These are phyloP conservation scores for Leptobrachium leishanense DNA, from an alignment of 2,113 vertebrate genomes.

Conservation along the genomic window DNA sequence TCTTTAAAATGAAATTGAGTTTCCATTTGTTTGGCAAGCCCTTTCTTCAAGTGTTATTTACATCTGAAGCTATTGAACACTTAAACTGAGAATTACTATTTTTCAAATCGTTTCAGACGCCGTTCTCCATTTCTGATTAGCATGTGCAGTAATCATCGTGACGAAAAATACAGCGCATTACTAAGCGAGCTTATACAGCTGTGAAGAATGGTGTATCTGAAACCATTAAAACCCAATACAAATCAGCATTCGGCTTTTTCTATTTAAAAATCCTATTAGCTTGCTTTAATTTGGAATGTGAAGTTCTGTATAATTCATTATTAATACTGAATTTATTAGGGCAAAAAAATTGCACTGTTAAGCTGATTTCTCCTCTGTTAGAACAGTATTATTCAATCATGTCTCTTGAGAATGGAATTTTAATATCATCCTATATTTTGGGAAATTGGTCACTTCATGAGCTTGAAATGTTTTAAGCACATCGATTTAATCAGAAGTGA, in stretches of 20 bases:
- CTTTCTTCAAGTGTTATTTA: slow-evolving; percentile 26
- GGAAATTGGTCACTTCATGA: slow-evolving; percentile 48
- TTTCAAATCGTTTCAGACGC: slow-evolving; percentile 7
- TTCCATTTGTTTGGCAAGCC: background rate
- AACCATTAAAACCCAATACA: slow-evolving; percentile 41
- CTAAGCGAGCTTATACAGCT: slow-evolving; percentile 14
- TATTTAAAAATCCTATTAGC: slow-evolving; percentile 50
- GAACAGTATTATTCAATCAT: slow-evolving; percentile 57
- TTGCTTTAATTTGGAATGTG: slow-evolving; percentile 54
- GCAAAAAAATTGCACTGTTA: slow-evolving; percentile 52
- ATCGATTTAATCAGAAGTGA: slow-evolving; percentile 53
- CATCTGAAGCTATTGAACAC: slow-evolving; percentile 22
- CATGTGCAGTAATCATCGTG: slow-evolving; percentile 28
- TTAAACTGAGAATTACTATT: slow-evolving; percentile 25
- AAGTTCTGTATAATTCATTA: slow-evolving; percentile 54
- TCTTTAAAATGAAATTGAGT: background rate
- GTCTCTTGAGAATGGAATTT: slow-evolving; percentile 57
- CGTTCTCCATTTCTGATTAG: slow-evolving; percentile 21
- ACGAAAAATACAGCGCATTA: slow-evolving; percentile 15
- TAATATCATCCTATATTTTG: slow-evolving; percentile 61
- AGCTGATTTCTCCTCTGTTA: slow-evolving; percentile 53
- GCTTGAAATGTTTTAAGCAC: slow-evolving; percentile 55
- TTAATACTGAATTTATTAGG: slow-evolving; percentile 53
- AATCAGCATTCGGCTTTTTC: slow-evolving; percentile 29
- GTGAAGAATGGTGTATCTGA: slow-evolving; percentile 25